phyloP scores from a whole-genome alignment of 2,888 invertebrate genomes.

The Scaeva pyrastri region DNA sequence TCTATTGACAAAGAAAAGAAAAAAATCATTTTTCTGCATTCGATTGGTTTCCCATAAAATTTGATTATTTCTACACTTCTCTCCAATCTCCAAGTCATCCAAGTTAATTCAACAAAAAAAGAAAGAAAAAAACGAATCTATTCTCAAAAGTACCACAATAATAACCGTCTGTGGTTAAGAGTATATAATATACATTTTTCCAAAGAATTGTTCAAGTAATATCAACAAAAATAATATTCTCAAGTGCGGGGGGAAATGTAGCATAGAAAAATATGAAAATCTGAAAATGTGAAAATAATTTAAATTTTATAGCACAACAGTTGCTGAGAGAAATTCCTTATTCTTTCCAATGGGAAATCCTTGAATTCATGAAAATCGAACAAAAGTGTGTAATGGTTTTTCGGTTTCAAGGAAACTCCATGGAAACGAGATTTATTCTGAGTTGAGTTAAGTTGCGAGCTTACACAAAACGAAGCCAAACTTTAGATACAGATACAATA shows the following conservation, averaged over 20 bases:
- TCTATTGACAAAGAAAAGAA: neutral
- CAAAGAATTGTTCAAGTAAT: conserved; percentile 42
- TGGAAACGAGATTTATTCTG: conserved; percentile 24
- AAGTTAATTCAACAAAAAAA: conserved; percentile 48
- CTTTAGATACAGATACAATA: too few relatives aligned
- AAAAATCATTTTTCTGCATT: conserved; percentile 31
- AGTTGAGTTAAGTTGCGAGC: neutral
- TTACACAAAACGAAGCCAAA: conserved; percentile 53
- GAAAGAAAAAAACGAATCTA: neutral
- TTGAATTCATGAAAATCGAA: conserved; percentile 20
- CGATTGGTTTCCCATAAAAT: conserved; percentile 49
- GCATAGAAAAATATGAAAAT: neutral
- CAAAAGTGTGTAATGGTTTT: neutral
- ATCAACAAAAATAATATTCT: conserved; percentile 19
- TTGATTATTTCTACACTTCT: conserved; percentile 43
- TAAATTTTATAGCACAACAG: neutral
- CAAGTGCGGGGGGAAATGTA: conserved; percentile 29
- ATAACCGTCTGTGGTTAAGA: conserved; percentile 55
- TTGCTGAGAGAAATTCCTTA: neutral
- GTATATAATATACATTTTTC: conserved; percentile 13
- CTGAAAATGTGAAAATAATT: conserved; percentile 46
- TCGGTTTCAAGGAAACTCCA: conserved; percentile 7
- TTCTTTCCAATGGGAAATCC: conserved; percentile 24
- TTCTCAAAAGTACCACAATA: conserved; percentile 28
- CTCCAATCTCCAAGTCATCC: conserved; percentile 23